Evolutionary conservation across 2,888 invertebrate species (phyloP), one percentile per base, ranked within the genome.

Genomic region (Gonocerus acuteangulatus): DNA sequence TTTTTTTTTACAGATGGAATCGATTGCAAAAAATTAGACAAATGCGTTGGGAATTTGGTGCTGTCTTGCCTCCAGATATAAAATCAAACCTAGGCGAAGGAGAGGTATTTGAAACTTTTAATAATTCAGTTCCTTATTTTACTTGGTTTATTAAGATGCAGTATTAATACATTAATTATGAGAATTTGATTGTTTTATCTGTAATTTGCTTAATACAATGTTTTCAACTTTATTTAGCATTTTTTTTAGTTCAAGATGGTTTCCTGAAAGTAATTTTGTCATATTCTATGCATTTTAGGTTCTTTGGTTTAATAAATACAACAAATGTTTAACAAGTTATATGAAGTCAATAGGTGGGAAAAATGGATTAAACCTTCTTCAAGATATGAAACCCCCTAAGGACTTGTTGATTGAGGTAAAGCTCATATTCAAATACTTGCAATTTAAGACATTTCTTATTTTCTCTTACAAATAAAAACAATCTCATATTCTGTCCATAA

Each of bases 11-110:
- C 68, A 80, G 79, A 54, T 87, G 89, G 73, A 89, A 88, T 70
- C 79, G 97, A 67, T 78, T 95, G 73, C 80, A 81, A 67, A 83
- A 85, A 70, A 82, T 97, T 19, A 82, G 87, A 69, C 84, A 87
- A n/a, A 80, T 94, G 74, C 80, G 97, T 48, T 97, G 97, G 97
- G 90, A 95, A 71, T 90, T 95, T 73, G 97, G 97, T 1, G 89
- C 93, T 36, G 86, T 94, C 48, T 74, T 97, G 59, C 95, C 96
- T 0, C 74, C 82, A 0, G 93, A 95, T 72, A 84, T 95, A 0
- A 85, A 87, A 72, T 79, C 82, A 59, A 82, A 87, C 64, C 76
- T 95, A 39, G 85, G 88, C 54, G 84, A 87, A 70, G 82, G 86
- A 1, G 95, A 95, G 78, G 81, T 72, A 63, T 13, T n/a, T 61